Evolutionary conservation across 2,797 vertebrate genomes (phyloP), one percentile per base, ranked within the genome.

Genomic region (Carcharodon carcharias): DNA sequence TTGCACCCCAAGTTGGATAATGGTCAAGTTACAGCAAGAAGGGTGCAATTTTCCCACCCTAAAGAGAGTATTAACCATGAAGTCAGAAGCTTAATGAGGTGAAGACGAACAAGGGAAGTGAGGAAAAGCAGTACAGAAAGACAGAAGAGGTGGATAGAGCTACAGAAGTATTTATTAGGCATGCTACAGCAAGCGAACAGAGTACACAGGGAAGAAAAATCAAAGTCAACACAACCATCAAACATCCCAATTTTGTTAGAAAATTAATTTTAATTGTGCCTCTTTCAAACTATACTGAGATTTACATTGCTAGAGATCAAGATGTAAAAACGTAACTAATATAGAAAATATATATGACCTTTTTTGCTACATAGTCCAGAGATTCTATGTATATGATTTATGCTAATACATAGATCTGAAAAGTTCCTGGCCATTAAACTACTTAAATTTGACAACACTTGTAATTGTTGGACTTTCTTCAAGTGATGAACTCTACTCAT

Each of bases 91-190:
- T 98, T 98, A 98, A 97, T 98, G 98, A 97, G 97, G 97, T 97
- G 98, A 97, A 97, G 97, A 98, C 97, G 97, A 98, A 98, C 98
- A 97, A 96, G 97, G 97, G 96, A 96, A 98, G 97, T 98, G 98
- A 98, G 97, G 98, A 98, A 98, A 98, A 98, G 98, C 97, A 98
- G 98, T 98, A 98, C 98, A 98, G 98, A 98, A 97, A 98, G 98
- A 98, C 98, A 98, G 98, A 98, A 98, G 97, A 98, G 98, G 98
- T 98, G 98, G 98, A 98, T 97, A 98, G 98, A 98, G 98, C 98
- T 98, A 98, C 98, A 98, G 98, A 99, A 98, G 98, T 98, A 98
- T 99, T 99, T 99, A 99, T 99, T 99, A 98, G 98, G 98, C 99
- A 99, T 99, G 99, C 99, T 99, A 99, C 99, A 99, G 98, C 94